phyloP scores from a whole-genome alignment of 2,113 vertebrate genomes.

The Grammatotria lemairii region DNA sequence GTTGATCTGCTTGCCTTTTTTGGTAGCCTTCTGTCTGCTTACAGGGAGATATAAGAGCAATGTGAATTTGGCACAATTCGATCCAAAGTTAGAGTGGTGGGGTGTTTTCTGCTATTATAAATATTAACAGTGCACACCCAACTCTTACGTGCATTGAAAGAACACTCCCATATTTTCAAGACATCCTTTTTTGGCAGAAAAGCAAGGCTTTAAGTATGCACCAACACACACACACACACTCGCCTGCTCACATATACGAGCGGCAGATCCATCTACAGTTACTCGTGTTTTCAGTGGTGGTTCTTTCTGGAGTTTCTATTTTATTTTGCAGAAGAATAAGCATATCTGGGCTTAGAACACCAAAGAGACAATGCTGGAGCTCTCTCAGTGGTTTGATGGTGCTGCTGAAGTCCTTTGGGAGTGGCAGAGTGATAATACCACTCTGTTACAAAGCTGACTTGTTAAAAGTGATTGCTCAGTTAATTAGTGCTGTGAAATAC shows the following conservation, averaged over 20 bases:
- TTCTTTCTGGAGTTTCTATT: neutral
- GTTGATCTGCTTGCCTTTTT: slow-evolving; percentile 29
- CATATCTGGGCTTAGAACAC: neutral
- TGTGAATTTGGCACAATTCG: neutral
- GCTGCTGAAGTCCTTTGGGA: neutral
- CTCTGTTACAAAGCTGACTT: slow-evolving; percentile 1
- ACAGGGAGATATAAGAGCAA: neutral
- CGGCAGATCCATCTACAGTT: neutral
- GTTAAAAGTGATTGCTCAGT: slow-evolving; percentile 24
- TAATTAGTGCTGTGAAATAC: slow-evolving; percentile 39
- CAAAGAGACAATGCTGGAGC: neutral
- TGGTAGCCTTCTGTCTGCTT: slow-evolving; percentile 11
- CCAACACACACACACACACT: neutral
- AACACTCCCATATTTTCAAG: slow-evolving; percentile 5
- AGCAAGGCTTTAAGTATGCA: neutral
- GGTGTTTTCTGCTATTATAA: slow-evolving; percentile 28
- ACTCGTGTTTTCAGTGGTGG: neutral
- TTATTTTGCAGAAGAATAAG: neutral
- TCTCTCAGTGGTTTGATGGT: neutral
- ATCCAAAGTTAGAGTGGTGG: slow-evolving; percentile 11
- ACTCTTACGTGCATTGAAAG: neutral
- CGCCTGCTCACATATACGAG: neutral
- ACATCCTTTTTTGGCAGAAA: slow-evolving; percentile 30
- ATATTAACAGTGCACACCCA: slow-evolving; percentile 30
- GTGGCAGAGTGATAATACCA: neutral